Conservation (phyloP, 2,797 vertebrate species). For the Gadopsis bispinosus region DNA sequence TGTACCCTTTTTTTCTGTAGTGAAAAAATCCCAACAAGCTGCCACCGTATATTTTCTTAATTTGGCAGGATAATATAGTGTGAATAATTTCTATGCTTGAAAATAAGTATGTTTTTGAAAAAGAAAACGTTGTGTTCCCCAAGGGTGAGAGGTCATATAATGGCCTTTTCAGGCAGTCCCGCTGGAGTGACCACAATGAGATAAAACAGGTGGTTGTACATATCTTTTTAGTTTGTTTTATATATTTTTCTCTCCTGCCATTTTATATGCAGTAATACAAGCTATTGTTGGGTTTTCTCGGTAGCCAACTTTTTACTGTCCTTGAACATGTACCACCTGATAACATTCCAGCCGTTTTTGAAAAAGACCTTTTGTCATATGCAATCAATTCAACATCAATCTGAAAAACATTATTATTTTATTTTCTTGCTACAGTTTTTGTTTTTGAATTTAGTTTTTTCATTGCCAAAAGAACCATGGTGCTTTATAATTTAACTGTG, state of each 20-base stretch:
- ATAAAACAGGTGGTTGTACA: constrained; percentile 96
- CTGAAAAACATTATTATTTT: constrained; percentile 51
- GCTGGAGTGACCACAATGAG: constrained; percentile 89
- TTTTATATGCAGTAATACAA: constrained; percentile 99
- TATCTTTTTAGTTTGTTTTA: constrained; percentile 90
- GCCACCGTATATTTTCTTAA: constrained; percentile 99
- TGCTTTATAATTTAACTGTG: constrained; percentile 98
- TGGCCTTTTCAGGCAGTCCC: constrained; percentile 90
- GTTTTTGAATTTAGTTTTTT: constrained; percentile 75
- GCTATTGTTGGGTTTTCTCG: constrained; percentile 97
- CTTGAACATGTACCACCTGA: constrained; percentile 89
- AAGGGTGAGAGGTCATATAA: constrained; percentile 94
- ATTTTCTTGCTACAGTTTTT: constrained; percentile 64
- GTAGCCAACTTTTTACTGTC: constrained; percentile 94
- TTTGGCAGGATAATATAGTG: constrained; percentile 99
- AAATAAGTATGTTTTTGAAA: constrained; percentile 87
- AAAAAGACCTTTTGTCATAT: constrained; percentile 90
- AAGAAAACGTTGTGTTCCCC: constrained; percentile 88
- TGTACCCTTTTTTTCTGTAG: constrained; percentile 93
- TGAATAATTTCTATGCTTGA: constrained; percentile 99
- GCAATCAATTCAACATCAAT: constrained; percentile 92
- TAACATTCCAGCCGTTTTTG: constrained; percentile 96
- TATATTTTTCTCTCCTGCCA: constrained; percentile 93
- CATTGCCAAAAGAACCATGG: constrained; percentile 96
- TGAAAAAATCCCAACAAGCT: constrained; percentile 95